Conservation (phyloP, 2,888 invertebrate species). For the Cheilosia variabilis region DNA sequence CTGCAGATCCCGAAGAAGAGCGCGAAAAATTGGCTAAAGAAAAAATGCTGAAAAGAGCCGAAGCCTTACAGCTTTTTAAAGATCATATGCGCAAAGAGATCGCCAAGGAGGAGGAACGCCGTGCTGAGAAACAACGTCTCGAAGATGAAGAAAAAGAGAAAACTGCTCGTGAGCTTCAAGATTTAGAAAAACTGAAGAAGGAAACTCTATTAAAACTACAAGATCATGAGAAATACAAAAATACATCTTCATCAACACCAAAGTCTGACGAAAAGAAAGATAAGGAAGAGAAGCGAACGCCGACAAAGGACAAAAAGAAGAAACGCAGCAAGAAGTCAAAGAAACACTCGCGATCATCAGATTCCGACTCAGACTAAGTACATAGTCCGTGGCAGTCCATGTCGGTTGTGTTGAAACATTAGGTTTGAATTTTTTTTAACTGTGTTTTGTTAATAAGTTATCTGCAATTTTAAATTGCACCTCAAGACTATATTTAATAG, state of each 20-base stretch:
- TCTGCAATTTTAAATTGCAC: constrained; percentile 55
- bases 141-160: constrained; percentile 82
- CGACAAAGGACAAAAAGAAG: constrained; percentile 78
- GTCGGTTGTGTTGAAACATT: background rate
- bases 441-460: background rate
- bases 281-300: constrained; percentile 69
- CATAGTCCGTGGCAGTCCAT: no score
- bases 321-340: constrained; percentile 82
- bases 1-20: constrained; percentile 75
- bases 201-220: constrained; percentile 82
- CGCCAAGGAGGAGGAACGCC: constrained; percentile 85
- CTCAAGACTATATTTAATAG: constrained; percentile 1
- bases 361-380: constrained; percentile 78
- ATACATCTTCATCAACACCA: constrained; percentile 55
- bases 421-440: background rate
- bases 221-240: constrained; percentile 80
- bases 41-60: constrained; percentile 84
- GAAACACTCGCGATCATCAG: constrained; percentile 81
- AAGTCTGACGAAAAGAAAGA: constrained; percentile 63
- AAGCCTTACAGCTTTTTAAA: constrained; percentile 85
- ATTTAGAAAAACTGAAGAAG: constrained; percentile 82
- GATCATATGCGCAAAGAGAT: constrained; percentile 86
- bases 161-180: constrained; percentile 81
- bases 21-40: constrained; percentile 82
- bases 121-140: constrained; percentile 84